These are phyloP conservation scores for Dicycla oo DNA, from an alignment of 2,888 invertebrate genomes.

Conservation along the genomic window DNA sequence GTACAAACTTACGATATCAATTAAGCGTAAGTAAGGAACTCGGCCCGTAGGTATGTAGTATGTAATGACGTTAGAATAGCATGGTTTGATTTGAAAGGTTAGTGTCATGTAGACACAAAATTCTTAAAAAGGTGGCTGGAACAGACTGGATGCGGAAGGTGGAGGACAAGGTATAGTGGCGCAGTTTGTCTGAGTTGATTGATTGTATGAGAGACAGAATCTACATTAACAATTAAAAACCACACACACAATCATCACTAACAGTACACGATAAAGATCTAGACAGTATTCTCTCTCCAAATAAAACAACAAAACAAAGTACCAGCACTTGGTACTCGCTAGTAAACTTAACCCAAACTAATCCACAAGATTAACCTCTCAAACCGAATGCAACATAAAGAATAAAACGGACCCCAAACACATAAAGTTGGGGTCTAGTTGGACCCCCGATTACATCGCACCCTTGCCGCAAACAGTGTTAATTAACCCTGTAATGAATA, in stretches of 20 bases:
- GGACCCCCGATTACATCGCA: constrained; percentile 48
- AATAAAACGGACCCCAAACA: constrained; percentile 56
- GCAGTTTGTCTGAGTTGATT: no score
- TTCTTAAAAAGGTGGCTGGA: no score
- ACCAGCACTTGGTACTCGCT: neutral
- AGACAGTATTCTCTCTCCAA: constrained; percentile 12
- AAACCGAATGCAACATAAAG: constrained; percentile 41
- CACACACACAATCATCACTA: no score
- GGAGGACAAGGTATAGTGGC: no score
- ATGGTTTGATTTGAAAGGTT: no score
- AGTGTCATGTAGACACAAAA: no score
- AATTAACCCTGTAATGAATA: constrained; percentile 61
- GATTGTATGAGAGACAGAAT: no score
- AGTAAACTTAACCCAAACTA: constrained; percentile 47
- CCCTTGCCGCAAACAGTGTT: constrained; percentile 58
- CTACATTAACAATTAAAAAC: no score
- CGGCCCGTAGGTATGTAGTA: no score
- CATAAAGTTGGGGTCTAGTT: constrained; percentile 50
- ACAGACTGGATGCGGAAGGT: no score
- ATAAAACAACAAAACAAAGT: constrained; percentile 32
- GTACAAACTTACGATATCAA: neutral
- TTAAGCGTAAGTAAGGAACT: neutral
- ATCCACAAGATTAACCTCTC: constrained; percentile 54
- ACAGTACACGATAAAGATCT: neutral
- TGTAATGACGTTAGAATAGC: no score